These are phyloP conservation scores for Drosophila macrospina DNA, from an alignment of 2,888 invertebrate genomes.

Conservation along the genomic window DNA sequence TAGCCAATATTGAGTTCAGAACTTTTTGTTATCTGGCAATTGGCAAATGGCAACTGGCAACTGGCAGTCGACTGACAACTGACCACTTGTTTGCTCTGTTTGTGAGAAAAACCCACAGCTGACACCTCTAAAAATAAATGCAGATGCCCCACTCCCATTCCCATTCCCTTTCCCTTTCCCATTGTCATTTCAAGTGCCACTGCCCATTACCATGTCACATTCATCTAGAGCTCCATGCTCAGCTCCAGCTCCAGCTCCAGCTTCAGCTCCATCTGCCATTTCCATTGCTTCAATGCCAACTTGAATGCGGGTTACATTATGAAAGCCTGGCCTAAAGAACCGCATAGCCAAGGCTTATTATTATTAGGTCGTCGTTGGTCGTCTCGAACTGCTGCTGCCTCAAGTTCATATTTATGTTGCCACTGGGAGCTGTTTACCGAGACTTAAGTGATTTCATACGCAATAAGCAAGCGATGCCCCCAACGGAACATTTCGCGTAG, in stretches of 20 bases:
- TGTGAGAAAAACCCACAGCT: conserved; percentile 9
- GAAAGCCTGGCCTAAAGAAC: conserved; percentile 12
- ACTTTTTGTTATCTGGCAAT: conserved; percentile 18
- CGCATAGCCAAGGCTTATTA: conserved; percentile 36
- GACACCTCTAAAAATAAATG: conserved; percentile 22
- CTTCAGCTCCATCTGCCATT: conserved; percentile 5
- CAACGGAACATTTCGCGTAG: conserved; percentile 37
- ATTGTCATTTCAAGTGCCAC: too few relatives aligned
- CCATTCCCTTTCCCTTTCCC: neutral
- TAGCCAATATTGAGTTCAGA: neutral
- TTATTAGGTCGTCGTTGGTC: conserved; percentile 26
- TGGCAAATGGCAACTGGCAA: conserved; percentile 25
- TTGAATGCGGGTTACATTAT: conserved; percentile 1
- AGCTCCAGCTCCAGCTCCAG: neutral
- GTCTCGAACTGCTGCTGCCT: conserved; percentile 34
- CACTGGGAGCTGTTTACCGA: conserved; percentile 74
- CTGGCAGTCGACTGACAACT: conserved; percentile 18
- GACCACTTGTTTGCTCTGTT: conserved; percentile 29
- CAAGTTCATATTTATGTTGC: conserved; percentile 73
- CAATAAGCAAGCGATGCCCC: conserved; percentile 53
- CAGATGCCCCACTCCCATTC: neutral
- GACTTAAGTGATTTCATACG: conserved; percentile 76
- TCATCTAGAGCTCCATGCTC: conserved; percentile 9
- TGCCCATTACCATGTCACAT: conserved; percentile 16
- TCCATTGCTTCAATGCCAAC: conserved; percentile 21